Evolutionary conservation across 2,113 vertebrate genomes (phyloP), one percentile per base, ranked within the genome.

Genomic region (Oophaga pumilio): DNA sequence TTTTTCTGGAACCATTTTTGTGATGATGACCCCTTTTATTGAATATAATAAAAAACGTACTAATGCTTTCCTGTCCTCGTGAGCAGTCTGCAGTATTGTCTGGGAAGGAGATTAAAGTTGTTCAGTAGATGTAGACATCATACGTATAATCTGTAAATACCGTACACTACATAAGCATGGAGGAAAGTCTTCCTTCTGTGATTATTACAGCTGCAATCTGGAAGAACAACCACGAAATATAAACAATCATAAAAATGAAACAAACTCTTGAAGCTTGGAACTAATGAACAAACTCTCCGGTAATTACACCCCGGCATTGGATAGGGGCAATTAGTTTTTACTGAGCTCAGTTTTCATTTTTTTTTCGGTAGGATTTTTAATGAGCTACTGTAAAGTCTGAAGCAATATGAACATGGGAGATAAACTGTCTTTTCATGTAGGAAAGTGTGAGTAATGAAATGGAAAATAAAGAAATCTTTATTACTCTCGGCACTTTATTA

Each of bases 381-480:
- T 83, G 62, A 83, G 62, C 43, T 24, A 52, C 81, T 83, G 43
- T 82, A 69, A 68, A 83, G 66, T 69, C 9, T 26, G 50, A 13
- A 17, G 43, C 80, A 52, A 15, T 52, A 62, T n/a, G 66, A 83
- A 69, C 62, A 83, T 28, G n/a, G 43, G 59, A 83, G 81, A 83
- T 83, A 83, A 83, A 83, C 60, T 80, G 71, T 50, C 71, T 74
- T 50, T 74, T 20, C 53, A 33, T 80, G 56, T 33, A 59, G 53
- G 81, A 66, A 83, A 68, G 43, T 69, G 81, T 24, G 62, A 83
- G 81, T 69, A 69, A 69, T 68, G 28, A 53, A 52, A 83, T 69
- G 59, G 50, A 83, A 83, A 83, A 83, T 68, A 83, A 52, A 68
- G 81, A 83, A 83, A 69, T 69, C 81, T 83, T 83, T 83, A 83